phyloP scores from a whole-genome alignment of 1,140 invertebrate species.

The Helicoverpa armigera region DNA sequence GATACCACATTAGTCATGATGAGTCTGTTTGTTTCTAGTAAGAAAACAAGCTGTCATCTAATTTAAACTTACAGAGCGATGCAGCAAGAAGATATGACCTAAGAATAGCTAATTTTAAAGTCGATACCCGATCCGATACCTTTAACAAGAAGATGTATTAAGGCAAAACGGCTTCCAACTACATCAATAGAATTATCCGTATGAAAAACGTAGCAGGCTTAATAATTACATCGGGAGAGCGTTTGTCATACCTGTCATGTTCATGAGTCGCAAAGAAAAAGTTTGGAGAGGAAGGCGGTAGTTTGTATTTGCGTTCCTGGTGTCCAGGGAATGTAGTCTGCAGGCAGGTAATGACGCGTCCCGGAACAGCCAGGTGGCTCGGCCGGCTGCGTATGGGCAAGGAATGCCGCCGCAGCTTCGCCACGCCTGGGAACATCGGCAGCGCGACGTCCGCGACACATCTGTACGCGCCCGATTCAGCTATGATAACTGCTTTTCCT shows the following conservation, averaged over 20 bases:
- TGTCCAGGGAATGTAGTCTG: slow-evolving; percentile 75
- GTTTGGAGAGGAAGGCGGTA: slow-evolving; percentile 67
- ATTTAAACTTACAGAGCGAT: neutral
- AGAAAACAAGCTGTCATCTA: neutral
- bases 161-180: slow-evolving; percentile 42
- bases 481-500: slow-evolving; percentile 68
- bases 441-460: slow-evolving; percentile 67
- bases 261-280: slow-evolving; percentile 66
- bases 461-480: slow-evolving; percentile 68
- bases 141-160: slow-evolving; percentile 27
- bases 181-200: slow-evolving; percentile 41
- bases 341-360: slow-evolving; percentile 70
- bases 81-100: neutral
- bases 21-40: too few species aligned
- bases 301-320: slow-evolving; percentile 70
- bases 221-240: slow-evolving; percentile 52
- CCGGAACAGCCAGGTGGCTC: slow-evolving; percentile 77
- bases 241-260: slow-evolving; percentile 55
- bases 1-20: too few species aligned
- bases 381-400: slow-evolving; percentile 77
- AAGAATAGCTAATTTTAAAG: slow-evolving; percentile 19
- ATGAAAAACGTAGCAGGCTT: slow-evolving; percentile 46
- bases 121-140: slow-evolving; percentile 13
- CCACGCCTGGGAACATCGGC: slow-evolving; percentile 73
- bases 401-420: slow-evolving; percentile 70